phyloP scores from a whole-genome alignment of 2,797 vertebrate genomes.

The Halcyon leucocephala region DNA sequence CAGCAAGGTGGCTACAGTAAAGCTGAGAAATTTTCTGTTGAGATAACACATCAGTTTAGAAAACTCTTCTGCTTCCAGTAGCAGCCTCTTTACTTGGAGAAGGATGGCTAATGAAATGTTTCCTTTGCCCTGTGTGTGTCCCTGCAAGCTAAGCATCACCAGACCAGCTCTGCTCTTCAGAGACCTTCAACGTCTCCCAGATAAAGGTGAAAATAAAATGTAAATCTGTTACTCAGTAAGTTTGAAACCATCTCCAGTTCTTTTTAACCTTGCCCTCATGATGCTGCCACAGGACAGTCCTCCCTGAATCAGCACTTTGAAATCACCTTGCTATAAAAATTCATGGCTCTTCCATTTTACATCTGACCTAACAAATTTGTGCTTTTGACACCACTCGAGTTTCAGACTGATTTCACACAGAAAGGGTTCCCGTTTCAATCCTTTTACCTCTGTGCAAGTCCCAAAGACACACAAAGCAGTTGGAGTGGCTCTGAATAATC shows the following conservation, averaged over 20 bases:
- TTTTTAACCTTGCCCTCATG: not conserved
- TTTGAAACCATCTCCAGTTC: not conserved
- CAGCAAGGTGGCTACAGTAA: accelerated
- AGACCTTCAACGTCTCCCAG: not conserved
- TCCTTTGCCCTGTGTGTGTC: accelerated
- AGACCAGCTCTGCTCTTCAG: not conserved
- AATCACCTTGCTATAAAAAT: conserved; percentile 10
- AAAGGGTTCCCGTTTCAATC: not conserved
- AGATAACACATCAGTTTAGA: not conserved
- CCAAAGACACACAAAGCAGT: not conserved
- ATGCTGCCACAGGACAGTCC: not conserved
- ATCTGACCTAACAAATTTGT: not conserved
- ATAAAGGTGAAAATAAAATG: not conserved
- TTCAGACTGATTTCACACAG: not conserved
- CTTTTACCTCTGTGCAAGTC: not conserved
- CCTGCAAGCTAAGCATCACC: not conserved
- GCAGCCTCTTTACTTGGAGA: not conserved
- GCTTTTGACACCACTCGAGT: not conserved
- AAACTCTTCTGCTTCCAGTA: not conserved
- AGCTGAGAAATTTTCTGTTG: not conserved
- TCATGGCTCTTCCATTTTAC: not conserved
- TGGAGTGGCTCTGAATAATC: not conserved
- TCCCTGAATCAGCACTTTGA: not conserved
- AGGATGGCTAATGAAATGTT: not conserved
- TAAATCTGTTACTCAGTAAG: not conserved